These are phyloP conservation scores for Octopus bimaculoides DNA, from an alignment of 1,140 invertebrate genomes.

Conservation along the genomic window DNA sequence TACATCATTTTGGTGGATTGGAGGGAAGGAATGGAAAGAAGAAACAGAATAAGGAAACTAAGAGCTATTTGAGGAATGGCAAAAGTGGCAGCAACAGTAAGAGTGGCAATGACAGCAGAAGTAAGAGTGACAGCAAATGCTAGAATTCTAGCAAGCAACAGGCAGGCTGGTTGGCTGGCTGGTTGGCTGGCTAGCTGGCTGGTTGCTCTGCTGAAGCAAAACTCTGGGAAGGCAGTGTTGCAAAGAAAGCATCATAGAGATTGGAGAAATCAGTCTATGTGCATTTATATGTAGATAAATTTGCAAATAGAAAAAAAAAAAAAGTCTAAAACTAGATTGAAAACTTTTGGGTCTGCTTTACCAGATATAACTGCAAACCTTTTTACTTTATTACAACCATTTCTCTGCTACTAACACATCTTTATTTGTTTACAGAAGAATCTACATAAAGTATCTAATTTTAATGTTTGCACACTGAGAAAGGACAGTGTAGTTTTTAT, in stretches of 20 bases:
- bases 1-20: background rate
- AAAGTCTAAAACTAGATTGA: background rate
- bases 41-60: background rate
- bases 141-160: background rate
- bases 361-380: too few species aligned
- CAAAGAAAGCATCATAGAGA: background rate
- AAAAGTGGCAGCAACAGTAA: background rate
- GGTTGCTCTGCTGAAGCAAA: background rate
- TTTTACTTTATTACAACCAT: too few species aligned
- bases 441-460: too few species aligned
- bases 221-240: background rate
- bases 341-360: constrained; percentile 6
- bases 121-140: background rate
- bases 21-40: background rate
- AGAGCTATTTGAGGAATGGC: background rate
- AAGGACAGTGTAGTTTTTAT: too few species aligned
- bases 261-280: background rate
- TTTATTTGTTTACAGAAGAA: too few species aligned
- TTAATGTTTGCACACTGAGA: too few species aligned
- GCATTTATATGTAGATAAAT: too few species aligned
- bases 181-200: background rate
- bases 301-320: too few species aligned
- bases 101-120: background rate
- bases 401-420: too few species aligned
- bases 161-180: background rate